These are phyloP conservation scores for Lochmaea capreae DNA, from an alignment of 2,888 invertebrate genomes.

Conservation along the genomic window DNA sequence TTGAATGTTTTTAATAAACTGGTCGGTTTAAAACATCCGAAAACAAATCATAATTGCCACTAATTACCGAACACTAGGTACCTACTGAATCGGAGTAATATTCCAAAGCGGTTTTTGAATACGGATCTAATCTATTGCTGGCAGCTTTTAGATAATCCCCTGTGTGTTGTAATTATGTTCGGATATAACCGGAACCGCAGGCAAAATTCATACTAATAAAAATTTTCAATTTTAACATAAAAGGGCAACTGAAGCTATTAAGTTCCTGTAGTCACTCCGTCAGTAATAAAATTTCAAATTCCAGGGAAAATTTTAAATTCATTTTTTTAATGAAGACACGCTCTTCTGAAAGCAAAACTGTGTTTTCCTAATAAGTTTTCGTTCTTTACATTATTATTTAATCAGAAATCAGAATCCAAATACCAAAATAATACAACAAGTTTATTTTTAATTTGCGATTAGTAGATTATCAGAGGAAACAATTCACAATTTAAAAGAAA, in stretches of 20 bases:
- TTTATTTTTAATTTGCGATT: background rate
- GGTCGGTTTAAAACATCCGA: too few relatives aligned
- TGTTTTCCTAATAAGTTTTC: constrained; percentile 35
- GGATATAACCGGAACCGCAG: constrained; percentile 22
- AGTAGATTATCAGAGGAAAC: too few relatives aligned
- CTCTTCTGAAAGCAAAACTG: constrained; percentile 40
- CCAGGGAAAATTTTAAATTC: constrained; percentile 33
- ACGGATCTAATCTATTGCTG: constrained; percentile 4
- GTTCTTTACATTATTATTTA: constrained; percentile 26
- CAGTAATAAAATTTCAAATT: constrained; percentile 42
- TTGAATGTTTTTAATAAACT: too few relatives aligned
- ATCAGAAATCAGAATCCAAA: constrained; percentile 13
- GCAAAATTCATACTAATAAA: constrained; percentile 39
- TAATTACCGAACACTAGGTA: background rate
- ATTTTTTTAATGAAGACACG: constrained; percentile 35
- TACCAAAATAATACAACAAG: background rate
- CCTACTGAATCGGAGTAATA: background rate
- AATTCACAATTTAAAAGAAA: too few relatives aligned
- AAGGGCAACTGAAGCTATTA: constrained; percentile 33
- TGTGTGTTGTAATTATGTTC: constrained; percentile 27
- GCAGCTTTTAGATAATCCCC: constrained; percentile 16
- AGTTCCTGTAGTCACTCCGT: constrained; percentile 37
- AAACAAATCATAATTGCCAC: background rate
- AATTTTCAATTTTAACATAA: constrained; percentile 40
- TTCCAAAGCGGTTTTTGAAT: background rate